Base-by-base conservation (phyloP, 2,113 vertebrate species). In the Todiramphus saurophagus region DNA sequence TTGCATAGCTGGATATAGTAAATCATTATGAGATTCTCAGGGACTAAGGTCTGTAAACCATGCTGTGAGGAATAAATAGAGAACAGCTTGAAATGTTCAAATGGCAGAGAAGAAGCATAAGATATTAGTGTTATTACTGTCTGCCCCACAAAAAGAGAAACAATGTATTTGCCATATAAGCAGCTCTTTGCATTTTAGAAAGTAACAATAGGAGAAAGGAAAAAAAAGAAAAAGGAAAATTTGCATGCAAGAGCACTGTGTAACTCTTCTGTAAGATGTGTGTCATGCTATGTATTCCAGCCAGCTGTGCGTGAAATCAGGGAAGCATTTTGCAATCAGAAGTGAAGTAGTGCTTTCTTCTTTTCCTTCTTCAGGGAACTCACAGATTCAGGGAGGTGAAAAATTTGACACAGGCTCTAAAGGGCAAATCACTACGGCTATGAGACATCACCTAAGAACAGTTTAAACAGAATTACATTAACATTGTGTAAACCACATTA, bases 81-180 rank as follows among this genome's bases (percentile, higher is more conserved):
- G 44, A 94, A 58, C 48, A 83, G 44, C 30, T 66, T 79, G 56
- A 79, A 41, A 85, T 46, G 82, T 82, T 92, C n/a, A 68, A 90
- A 37, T 23, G 35, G 10, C 20, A 73, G 41, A 83, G 66, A 86
- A 60, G 12, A 69, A 41, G 7, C 8, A 5, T 41, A 31, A 90
- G 18, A 31, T 79, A 19, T 33, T 48, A 48, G 5, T 69, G 50
- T 48, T 84, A 37, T 33, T 77, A n/a, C n/a, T n/a, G 9, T 41
- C 58, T 75, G 20, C 55, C 9, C 31, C 64, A 35, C 51, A 82
- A 31, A 82, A 85, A 43, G 7, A 46, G 28, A 72, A 90, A 51
- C 14, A 30, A 55, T 2, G 2, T 4, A 16, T 5, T 83, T 83
- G 16, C 33, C 5, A 17, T 41, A 20, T 41, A 46, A 82, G 37